Evolutionary conservation across 2,888 invertebrate species (phyloP).

Genomic region (Drosophila nr. medialis): DNA sequence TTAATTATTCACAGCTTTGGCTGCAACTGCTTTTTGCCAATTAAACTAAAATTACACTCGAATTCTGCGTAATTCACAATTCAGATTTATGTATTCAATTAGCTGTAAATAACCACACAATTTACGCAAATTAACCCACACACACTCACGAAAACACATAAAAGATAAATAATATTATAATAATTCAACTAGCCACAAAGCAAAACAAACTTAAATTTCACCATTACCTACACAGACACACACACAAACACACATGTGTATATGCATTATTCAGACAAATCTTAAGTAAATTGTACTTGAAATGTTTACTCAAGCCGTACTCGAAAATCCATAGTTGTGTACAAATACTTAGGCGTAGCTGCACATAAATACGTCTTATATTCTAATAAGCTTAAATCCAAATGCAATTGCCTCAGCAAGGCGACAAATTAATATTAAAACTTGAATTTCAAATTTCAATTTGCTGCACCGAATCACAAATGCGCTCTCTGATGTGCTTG

Average conservation of each 20-base stretch:
- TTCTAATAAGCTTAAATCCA: slow-evolving; percentile 60
- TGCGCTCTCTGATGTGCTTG: background rate
- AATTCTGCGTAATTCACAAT: slow-evolving; percentile 45
- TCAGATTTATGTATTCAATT: slow-evolving; percentile 68
- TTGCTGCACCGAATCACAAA: slow-evolving; percentile 3
- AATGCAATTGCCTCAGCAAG: slow-evolving; percentile 38
- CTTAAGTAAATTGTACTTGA: slow-evolving; percentile 61
- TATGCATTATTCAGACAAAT: slow-evolving; percentile 31
- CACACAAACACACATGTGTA: background rate
- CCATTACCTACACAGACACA: slow-evolving; percentile 9
- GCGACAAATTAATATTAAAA: slow-evolving; percentile 27
- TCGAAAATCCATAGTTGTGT: slow-evolving; percentile 18
- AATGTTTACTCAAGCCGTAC: slow-evolving; percentile 51
- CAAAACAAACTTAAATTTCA: slow-evolving; percentile 61
- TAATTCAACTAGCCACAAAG: slow-evolving; percentile 66
- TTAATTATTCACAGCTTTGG: slow-evolving; percentile 10
- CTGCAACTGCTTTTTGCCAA: slow-evolving; percentile 35
- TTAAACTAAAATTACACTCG: slow-evolving; percentile 55
- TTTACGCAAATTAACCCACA: slow-evolving; percentile 60
- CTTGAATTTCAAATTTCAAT: background rate
- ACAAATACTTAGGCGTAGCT: slow-evolving; percentile 12
- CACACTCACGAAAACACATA: slow-evolving; percentile 15
- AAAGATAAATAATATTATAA: slow-evolving; percentile 61
- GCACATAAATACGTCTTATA: slow-evolving; percentile 27
- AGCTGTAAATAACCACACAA: slow-evolving; percentile 71